A percentile compares a stretch with the other conserved stretches of the same genome.
phyloP scores from a whole-genome alignment of 2,113 vertebrate genomes.

The Procapra przewalskii region DNA sequence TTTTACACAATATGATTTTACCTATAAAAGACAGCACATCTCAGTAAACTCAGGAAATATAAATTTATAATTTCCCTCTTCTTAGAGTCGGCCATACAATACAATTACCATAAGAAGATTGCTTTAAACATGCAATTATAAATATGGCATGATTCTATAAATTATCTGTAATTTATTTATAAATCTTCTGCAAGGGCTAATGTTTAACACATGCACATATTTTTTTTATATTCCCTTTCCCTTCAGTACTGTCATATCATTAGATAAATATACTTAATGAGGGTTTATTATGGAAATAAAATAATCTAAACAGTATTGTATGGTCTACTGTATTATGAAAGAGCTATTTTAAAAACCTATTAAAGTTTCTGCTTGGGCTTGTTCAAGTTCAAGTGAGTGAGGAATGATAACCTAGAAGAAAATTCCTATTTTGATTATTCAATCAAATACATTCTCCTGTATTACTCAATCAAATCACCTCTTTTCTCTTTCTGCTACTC shows the following conservation, averaged over 20 bases:
- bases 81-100: constrained; percentile 51
- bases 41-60: constrained; percentile 67
- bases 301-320: constrained; percentile 58
- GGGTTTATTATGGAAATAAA: constrained; percentile 62
- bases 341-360: constrained; percentile 69
- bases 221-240: constrained; percentile 56
- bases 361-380: constrained; percentile 70
- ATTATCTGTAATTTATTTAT: constrained; percentile 62
- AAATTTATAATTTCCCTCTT: constrained; percentile 68
- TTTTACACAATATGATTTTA: constrained; percentile 72
- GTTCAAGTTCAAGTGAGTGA: constrained; percentile 61
- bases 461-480: constrained; percentile 35
- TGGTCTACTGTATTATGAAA: constrained; percentile 54
- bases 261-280: constrained; percentile 63
- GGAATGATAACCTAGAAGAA: constrained; percentile 65
- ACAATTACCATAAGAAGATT: constrained; percentile 69
- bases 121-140: constrained; percentile 74
- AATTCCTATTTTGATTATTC: constrained; percentile 68
- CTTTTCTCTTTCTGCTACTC: background rate
- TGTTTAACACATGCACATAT: constrained; percentile 56
- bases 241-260: constrained; percentile 52
- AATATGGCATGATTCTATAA: constrained; percentile 71
- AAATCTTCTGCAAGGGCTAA: constrained; percentile 49
- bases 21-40: constrained; percentile 68
- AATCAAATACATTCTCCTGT: constrained; percentile 61